A percentile compares a stretch with the other conserved stretches of the same genome.
These are phyloP conservation scores for Glaucidium brasilianum DNA, from an alignment of 2,113 vertebrate species.

Conservation along the genomic window DNA sequence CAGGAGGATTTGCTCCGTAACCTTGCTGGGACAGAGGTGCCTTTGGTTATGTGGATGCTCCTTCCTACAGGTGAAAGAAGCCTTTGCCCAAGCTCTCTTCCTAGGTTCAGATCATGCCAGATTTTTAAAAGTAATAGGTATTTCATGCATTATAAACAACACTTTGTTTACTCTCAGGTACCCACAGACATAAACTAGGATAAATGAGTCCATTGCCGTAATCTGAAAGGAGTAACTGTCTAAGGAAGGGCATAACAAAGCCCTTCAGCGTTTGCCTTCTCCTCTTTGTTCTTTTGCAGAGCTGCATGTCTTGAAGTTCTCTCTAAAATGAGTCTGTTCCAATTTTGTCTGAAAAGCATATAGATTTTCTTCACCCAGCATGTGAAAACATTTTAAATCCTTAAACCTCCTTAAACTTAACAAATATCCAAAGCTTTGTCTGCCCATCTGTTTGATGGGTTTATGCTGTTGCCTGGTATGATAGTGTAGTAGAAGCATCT, in stretches of 20 bases:
- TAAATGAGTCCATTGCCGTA: not conserved
- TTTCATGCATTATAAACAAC: not conserved
- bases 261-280: not conserved
- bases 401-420: not conserved
- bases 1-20: not conserved
- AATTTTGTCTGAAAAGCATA: not conserved
- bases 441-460: not conserved
- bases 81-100: not conserved
- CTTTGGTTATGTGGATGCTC: not conserved
- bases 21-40: not conserved
- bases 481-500: not conserved
- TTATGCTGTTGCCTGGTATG: not conserved
- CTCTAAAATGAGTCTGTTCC: not conserved
- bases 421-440: not conserved
- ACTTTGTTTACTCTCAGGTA: not conserved
- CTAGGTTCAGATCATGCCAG: not conserved
- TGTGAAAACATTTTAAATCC: slow-evolving; percentile 2
- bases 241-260: not conserved
- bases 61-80: not conserved
- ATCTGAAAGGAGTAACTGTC: not conserved
- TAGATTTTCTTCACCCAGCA: not conserved
- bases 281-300: not conserved
- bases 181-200: not conserved
- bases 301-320: not conserved
- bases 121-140: not conserved